Base-by-base conservation (phyloP, 2,888 invertebrate genomes). In the Coecobrya sp. region DNA sequence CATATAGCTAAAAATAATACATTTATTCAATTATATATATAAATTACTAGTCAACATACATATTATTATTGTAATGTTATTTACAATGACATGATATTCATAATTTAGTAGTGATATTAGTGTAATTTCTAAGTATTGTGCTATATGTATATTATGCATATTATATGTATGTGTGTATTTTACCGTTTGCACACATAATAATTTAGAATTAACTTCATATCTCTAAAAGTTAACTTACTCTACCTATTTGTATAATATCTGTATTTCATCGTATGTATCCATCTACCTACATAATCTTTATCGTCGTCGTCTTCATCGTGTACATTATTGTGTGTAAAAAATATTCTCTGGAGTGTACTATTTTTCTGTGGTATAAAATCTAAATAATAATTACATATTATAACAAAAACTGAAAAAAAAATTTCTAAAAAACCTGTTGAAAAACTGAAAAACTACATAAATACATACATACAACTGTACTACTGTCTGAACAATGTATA, bases 401-500 rank as follows among this genome's bases (percentile, higher is more conserved):
- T 36, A 30, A 62, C 7, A 90, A 86, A 89, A 90, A 59, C 59
- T 89, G 84, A 90, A 90, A 90, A 89, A 84, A 90, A 90, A 90
- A 89, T 55, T 68, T 30, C 13, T 45, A 68, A 87, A 52, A 86
- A 62, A 84, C n/a, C 87, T 76, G 30, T 70, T 30, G n/a, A 89
- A 90, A 91, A 91, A 52, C 65, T 49, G 79, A 86, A 81, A 87
- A 91, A 85, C 25, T 36, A n/a, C n/a, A n/a, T n/a, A n/a, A n/a
- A n/a, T 70, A 88, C 76, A 62, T 22, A 76, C 7, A 59, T 85
- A 91, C 73, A 86, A 91, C 55, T 79, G 82, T 86, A 91, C 81
- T 88, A 89, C 88, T 92, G 93, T 93, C 93, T 93, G 92, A 93
- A 93, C 93, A 93, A 93, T 93, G 93, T 93, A 93, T 92, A 92